These are phyloP conservation scores for Phrynocephalus versicolor DNA, from an alignment of 2,113 vertebrate genomes.

Conservation along the genomic window DNA sequence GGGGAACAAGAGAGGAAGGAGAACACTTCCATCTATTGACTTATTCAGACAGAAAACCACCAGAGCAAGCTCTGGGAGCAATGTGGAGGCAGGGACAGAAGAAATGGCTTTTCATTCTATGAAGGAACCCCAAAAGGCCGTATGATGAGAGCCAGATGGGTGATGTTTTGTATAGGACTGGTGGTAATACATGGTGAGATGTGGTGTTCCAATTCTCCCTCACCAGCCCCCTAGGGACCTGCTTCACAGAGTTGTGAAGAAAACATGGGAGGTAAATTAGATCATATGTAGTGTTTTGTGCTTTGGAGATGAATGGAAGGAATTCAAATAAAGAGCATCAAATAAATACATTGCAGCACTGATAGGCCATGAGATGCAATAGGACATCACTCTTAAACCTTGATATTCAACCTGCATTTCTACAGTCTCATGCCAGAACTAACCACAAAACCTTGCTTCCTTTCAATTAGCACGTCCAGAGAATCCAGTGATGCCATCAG, in stretches of 20 bases:
- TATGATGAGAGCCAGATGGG: not conserved
- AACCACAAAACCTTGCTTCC: not conserved
- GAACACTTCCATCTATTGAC: not conserved
- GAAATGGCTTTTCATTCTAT: not conserved
- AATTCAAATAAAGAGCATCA: too few species aligned
- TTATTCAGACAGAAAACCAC: not conserved
- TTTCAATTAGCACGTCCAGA: not conserved
- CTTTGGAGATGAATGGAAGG: too few species aligned
- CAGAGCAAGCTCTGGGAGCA: not conserved
- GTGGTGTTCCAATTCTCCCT: too few species aligned
- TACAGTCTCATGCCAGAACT: not conserved
- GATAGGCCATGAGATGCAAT: not conserved
- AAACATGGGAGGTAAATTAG: too few species aligned
- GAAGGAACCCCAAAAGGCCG: not conserved
- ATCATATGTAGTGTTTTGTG: too few species aligned
- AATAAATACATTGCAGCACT: not conserved
- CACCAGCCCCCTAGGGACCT: too few species aligned
- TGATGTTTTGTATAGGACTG: not conserved
- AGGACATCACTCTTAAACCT: not conserved
- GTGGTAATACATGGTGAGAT: not conserved
- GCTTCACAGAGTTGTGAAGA: too few species aligned
- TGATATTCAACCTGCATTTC: not conserved
- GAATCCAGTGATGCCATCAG: not conserved
- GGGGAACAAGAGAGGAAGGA: too few species aligned
- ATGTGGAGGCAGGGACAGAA: not conserved